Evolutionary conservation across 2,888 invertebrate species (phyloP).

Genomic region (Calliopum simillimum): DNA sequence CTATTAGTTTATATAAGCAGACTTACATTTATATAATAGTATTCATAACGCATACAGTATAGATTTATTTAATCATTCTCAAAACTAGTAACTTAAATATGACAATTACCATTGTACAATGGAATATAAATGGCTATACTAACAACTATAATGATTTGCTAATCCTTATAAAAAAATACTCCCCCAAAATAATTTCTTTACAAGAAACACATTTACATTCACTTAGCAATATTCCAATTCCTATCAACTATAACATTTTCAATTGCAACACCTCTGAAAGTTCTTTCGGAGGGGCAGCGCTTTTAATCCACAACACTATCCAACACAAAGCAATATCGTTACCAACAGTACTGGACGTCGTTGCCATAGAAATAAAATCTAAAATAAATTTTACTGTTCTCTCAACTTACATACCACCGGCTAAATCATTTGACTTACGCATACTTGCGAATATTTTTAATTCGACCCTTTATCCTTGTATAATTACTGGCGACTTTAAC

Average conservation of each 20-base stretch:
- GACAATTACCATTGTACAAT: constrained; percentile 14
- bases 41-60: too few relatives aligned
- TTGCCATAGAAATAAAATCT: constrained; percentile 11
- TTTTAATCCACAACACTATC: constrained; percentile 36
- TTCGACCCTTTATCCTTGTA: background rate
- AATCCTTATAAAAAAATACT: constrained; percentile 2
- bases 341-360: constrained; percentile 17
- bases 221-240: background rate
- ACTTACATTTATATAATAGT: too few relatives aligned
- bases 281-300: constrained; percentile 26
- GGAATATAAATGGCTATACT: constrained; percentile 20
- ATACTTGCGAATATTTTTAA: background rate
- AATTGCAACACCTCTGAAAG: background rate
- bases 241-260: background rate
- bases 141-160: constrained; percentile 21
- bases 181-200: constrained; percentile 3
- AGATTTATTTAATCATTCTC: too few relatives aligned
- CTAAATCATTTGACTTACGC: constrained; percentile 1
- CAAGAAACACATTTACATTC: constrained; percentile 9
- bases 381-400: constrained; percentile 32
- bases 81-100: too few relatives aligned
- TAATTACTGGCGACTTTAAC: constrained; percentile 32
- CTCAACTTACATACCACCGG: constrained; percentile 31
- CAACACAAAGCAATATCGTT: constrained; percentile 7
- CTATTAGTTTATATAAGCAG: too few relatives aligned